phyloP scores from a whole-genome alignment of 2,888 invertebrate species.

The Caenorhabditis sp. region DNA sequence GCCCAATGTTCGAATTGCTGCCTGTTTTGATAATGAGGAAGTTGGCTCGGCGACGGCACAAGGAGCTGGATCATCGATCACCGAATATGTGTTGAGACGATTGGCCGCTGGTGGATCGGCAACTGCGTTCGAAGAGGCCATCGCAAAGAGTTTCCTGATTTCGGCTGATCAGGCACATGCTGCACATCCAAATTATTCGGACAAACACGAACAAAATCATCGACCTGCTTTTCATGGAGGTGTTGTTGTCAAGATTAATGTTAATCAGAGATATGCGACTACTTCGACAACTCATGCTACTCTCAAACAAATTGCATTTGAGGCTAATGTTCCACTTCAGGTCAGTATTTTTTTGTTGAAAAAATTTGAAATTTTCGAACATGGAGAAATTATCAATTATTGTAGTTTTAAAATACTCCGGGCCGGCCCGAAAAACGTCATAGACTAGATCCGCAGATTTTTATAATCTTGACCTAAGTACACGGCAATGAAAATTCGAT shows the following conservation, averaged over 20 bases:
- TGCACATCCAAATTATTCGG: constrained; percentile 74
- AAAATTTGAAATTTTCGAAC: neutral
- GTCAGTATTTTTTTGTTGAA: constrained; percentile 56
- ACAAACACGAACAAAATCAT: constrained; percentile 71
- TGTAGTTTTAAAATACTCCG: too few species aligned
- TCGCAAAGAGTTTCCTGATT: constrained; percentile 73
- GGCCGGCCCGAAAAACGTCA: too few species aligned
- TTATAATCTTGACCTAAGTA: too few species aligned
- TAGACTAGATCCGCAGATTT: too few species aligned
- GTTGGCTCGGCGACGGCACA: constrained; percentile 74
- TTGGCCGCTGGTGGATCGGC: constrained; percentile 38
- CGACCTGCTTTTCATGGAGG: constrained; percentile 63
- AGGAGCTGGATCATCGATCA: constrained; percentile 73
- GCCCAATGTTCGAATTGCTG: constrained; percentile 72
- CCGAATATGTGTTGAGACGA: constrained; percentile 73
- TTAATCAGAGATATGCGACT: constrained; percentile 74
- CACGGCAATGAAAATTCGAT: too few species aligned
- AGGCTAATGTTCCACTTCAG: constrained; percentile 73
- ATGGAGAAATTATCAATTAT: too few species aligned
- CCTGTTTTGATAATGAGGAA: constrained; percentile 75
- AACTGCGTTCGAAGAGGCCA: constrained; percentile 71
- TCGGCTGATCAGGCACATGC: constrained; percentile 71
- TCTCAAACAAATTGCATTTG: constrained; percentile 72
- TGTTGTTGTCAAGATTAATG: constrained; percentile 71
- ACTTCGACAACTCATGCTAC: constrained; percentile 73